Evolutionary conservation across 2,888 invertebrate genomes (phyloP).

Genomic region (Tinea semifulvella): DNA sequence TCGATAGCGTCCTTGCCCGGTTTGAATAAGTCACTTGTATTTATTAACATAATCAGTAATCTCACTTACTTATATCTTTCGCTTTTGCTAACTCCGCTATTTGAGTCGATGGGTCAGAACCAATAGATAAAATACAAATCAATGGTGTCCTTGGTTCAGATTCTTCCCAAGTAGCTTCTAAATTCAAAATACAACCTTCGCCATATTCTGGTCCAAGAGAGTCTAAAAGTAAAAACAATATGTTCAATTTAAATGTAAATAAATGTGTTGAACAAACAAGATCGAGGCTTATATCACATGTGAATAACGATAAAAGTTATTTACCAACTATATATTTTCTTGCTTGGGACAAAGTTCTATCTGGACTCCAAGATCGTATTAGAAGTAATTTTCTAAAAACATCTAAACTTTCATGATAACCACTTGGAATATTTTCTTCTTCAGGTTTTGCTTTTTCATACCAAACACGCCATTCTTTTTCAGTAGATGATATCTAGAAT

Average conservation of each 20-base stretch:
- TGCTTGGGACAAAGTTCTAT: conserved; percentile 92
- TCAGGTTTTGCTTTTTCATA: conserved; percentile 94
- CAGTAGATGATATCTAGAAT: conserved; percentile 78
- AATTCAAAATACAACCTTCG: conserved; percentile 90
- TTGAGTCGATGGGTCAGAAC: conserved; percentile 96
- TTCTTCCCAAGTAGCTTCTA: conserved; percentile 90
- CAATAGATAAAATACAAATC: conserved; percentile 92
- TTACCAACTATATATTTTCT: conserved; percentile 86
- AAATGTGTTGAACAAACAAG: background rate
- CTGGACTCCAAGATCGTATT: conserved; percentile 95
- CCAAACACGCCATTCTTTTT: conserved; percentile 90
- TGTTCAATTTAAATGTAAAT: background rate
- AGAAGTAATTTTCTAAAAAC: conserved; percentile 88
- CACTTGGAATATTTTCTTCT: conserved; percentile 89
- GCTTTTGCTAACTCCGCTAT: conserved; percentile 87
- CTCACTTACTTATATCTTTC: conserved; percentile 79
- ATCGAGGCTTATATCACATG: too few species aligned
- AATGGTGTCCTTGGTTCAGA: conserved; percentile 89
- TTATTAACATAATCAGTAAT: background rate
- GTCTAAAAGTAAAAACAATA: conserved; percentile 61
- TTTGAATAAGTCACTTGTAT: background rate
- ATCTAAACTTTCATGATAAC: conserved; percentile 85
- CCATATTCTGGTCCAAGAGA: conserved; percentile 88
- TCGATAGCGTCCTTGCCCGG: background rate
- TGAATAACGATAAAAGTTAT: background rate